These are phyloP conservation scores for Phoxinus dragarum DNA, from an alignment of 2,797 vertebrate genomes.

Conservation along the genomic window DNA sequence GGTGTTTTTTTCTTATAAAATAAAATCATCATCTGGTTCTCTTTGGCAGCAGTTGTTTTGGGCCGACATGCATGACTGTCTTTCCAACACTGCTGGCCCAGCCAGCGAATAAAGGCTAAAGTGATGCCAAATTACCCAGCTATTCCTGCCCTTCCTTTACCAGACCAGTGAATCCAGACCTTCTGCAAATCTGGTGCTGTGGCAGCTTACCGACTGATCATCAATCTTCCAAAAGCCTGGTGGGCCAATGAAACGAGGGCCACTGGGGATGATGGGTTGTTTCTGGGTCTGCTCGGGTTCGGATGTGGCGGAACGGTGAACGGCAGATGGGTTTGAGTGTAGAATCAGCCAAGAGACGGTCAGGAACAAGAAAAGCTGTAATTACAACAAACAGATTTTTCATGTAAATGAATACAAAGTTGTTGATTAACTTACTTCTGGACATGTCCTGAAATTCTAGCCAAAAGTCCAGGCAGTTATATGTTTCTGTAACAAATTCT, in stretches of 20 bases:
- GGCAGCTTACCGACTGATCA: constrained; percentile 33
- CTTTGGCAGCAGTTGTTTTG: constrained; percentile 42
- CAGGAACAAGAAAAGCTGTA: background rate
- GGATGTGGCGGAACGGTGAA: background rate
- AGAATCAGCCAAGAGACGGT: background rate
- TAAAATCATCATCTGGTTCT: constrained; percentile 41
- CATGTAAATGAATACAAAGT: background rate
- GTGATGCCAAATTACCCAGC: constrained; percentile 33
- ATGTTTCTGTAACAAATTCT: background rate
- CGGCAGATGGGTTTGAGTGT: constrained; percentile 25
- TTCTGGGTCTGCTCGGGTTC: constrained; percentile 4
- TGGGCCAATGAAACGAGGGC: constrained; percentile 29
- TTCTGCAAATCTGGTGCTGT: constrained; percentile 35
- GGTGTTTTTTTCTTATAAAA: background rate
- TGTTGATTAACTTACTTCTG: background rate
- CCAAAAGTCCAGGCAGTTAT: background rate
- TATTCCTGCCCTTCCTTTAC: constrained; percentile 36
- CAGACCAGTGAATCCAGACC: constrained; percentile 49
- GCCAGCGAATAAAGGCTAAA: constrained; percentile 19
- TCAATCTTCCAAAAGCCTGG: constrained; percentile 36
- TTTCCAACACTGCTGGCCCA: constrained; percentile 37
- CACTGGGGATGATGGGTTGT: background rate
- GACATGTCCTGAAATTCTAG: background rate
- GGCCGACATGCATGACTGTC: constrained; percentile 19
- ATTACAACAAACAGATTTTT: constrained; percentile 23